A percentile compares a stretch with the other conserved stretches of the same genome.
Conservation (phyloP, 2,888 invertebrate species). For the Lamellibrachia columna region DNA sequence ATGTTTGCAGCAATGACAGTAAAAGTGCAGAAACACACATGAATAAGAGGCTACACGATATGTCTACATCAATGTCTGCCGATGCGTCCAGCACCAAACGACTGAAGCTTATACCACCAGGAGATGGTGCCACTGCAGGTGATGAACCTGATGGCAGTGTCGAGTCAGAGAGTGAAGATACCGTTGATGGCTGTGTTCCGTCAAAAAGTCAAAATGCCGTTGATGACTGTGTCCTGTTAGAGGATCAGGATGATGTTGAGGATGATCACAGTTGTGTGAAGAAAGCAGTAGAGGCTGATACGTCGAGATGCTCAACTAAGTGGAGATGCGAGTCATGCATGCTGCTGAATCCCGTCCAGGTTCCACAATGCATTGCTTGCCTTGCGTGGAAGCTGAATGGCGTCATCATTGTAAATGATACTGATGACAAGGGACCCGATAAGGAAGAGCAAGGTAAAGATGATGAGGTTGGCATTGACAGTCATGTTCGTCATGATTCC, state of each 20-base stretch:
- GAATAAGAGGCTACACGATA: neutral
- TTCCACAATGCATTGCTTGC: constrained; percentile 84
- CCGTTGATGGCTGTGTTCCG: neutral
- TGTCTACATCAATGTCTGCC: neutral
- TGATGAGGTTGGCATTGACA: neutral
- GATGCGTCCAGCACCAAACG: neutral
- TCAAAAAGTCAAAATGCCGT: neutral
- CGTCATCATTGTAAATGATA: neutral
- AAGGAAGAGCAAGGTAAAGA: neutral
- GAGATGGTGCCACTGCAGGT: too few relatives aligned
- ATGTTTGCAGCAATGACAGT: neutral
- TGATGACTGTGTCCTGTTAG: neutral
- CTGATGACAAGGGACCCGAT: neutral
- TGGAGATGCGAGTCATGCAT: constrained; percentile 92
- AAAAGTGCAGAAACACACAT: neutral
- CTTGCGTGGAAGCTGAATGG: constrained; percentile 64
- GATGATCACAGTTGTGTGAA: neutral
- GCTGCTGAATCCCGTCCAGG: constrained; percentile 78
- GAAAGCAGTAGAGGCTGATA: neutral
- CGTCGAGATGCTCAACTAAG: constrained; percentile 21
- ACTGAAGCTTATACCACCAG: neutral
- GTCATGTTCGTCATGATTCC: neutral
- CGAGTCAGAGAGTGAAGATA: neutral
- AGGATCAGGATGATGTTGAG: neutral
- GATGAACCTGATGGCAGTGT: too few relatives aligned